A percentile compares a stretch with the other conserved stretches of the same genome.
These are phyloP conservation scores for Pelusios castaneus DNA, from an alignment of 2,113 vertebrate genomes.

Conservation along the genomic window DNA sequence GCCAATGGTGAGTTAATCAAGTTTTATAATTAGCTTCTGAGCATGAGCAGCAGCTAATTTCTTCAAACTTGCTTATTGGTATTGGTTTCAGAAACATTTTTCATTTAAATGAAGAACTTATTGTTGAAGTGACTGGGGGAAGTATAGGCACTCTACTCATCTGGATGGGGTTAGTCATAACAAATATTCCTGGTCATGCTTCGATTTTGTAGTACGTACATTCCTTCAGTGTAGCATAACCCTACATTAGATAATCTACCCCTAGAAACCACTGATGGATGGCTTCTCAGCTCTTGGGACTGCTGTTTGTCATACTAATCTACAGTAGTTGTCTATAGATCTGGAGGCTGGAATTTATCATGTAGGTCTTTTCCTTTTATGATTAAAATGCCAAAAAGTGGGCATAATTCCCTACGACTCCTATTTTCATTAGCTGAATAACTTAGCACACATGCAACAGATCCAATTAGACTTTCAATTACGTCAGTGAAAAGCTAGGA, in stretches of 20 bases:
- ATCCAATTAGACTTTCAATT: neutral
- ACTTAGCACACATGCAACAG: neutral
- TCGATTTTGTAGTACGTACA: neutral
- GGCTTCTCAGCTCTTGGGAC: neutral
- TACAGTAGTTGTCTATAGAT: neutral
- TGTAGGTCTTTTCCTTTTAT: neutral
- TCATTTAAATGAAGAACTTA: neutral
- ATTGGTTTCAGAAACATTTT: neutral
- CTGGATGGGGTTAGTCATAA: neutral
- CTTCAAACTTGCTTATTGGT: neutral
- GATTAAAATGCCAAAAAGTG: neutral
- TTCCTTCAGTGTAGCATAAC: neutral
- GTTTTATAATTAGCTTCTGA: neutral
- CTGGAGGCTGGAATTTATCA: neutral
- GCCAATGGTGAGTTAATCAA: conserved; percentile 1
- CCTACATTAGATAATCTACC: neutral
- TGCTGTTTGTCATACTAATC: neutral
- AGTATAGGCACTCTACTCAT: neutral
- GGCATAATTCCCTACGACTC: neutral
- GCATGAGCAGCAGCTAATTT: neutral
- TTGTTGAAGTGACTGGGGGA: neutral
- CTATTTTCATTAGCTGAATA: neutral
- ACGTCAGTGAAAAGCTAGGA: neutral
- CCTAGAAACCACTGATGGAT: neutral
- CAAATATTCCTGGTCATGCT: neutral